phyloP scores from a whole-genome alignment of 2,888 invertebrate genomes.

The Standfussiana lucernea region DNA sequence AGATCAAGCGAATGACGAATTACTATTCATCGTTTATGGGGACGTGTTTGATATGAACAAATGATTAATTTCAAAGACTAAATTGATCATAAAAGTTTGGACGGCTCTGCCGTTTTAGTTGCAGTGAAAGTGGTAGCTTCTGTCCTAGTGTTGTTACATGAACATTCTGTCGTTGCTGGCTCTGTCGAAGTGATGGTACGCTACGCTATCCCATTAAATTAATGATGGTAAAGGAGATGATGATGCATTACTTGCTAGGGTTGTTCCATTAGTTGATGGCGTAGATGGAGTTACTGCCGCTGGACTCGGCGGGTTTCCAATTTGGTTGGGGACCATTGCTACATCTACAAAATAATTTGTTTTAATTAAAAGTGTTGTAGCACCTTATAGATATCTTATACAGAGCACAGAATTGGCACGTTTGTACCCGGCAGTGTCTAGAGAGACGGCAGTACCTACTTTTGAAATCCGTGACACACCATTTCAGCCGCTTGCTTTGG shows the following conservation, averaged over 20 bases:
- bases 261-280: not conserved
- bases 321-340: too few relatives aligned
- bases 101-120: not conserved
- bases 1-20: not conserved
- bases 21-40: not conserved
- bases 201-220: not conserved
- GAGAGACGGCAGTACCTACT: not conserved
- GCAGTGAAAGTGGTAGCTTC: not conserved
- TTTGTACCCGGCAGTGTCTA: not conserved
- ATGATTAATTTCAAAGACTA: not conserved
- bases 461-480: not conserved
- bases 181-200: not conserved
- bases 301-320: too few relatives aligned
- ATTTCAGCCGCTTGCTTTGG: not conserved
- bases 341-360: not conserved
- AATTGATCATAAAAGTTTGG: not conserved
- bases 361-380: not conserved
- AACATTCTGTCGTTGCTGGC: not conserved
- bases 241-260: accelerated
- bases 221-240: not conserved
- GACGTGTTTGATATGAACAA: not conserved
- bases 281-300: too few relatives aligned
- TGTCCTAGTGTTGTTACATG: not conserved
- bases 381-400: not conserved
- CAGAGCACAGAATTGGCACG: not conserved